A percentile compares a stretch with the other conserved stretches of the same genome.
Evolutionary conservation across 2,113 vertebrate genomes (phyloP).

Genomic region (Halichoeres trimaculatus): DNA sequence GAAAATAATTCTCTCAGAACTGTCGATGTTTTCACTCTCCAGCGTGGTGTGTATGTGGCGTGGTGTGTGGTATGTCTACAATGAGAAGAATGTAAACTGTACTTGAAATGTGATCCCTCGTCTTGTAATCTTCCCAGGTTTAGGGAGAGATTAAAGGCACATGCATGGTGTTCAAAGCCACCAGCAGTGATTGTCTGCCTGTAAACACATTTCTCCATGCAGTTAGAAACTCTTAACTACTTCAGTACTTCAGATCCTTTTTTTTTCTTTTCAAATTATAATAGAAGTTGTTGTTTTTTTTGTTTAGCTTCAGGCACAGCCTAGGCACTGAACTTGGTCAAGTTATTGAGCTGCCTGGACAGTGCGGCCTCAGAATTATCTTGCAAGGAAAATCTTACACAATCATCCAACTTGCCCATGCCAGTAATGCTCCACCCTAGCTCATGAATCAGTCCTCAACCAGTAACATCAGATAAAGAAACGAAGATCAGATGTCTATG

Average conservation of each 20-base stretch:
- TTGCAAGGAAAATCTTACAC: slow-evolving; percentile 24
- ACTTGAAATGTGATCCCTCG: slow-evolving; percentile 61
- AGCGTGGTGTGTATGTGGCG: slow-evolving; percentile 8
- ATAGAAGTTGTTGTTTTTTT: not conserved
- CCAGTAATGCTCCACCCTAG: slow-evolving; percentile 52
- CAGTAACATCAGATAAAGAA: slow-evolving; percentile 52
- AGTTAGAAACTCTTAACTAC: not conserved
- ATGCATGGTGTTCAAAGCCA: slow-evolving; percentile 23
- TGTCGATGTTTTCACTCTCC: slow-evolving; percentile 8
- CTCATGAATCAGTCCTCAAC: slow-evolving; percentile 63
- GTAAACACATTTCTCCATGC: not conserved
- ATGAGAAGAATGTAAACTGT: slow-evolving; percentile 69
- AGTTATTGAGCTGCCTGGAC: not conserved
- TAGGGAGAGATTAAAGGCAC: slow-evolving; percentile 36
- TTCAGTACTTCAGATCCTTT: no score
- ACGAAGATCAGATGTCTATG: slow-evolving; percentile 58
- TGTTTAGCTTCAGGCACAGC: not conserved
- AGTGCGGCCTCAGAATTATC: not conserved
- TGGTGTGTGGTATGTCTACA: slow-evolving; percentile 63
- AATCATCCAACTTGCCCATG: slow-evolving; percentile 37
- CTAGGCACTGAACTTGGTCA: not conserved
- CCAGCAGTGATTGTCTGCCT: not conserved
- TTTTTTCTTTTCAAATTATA: not conserved
- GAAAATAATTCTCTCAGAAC: not conserved
- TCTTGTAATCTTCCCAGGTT: slow-evolving; percentile 42